Evolutionary conservation across 2,113 vertebrate genomes (phyloP).

Genomic region (Passer montanus): DNA sequence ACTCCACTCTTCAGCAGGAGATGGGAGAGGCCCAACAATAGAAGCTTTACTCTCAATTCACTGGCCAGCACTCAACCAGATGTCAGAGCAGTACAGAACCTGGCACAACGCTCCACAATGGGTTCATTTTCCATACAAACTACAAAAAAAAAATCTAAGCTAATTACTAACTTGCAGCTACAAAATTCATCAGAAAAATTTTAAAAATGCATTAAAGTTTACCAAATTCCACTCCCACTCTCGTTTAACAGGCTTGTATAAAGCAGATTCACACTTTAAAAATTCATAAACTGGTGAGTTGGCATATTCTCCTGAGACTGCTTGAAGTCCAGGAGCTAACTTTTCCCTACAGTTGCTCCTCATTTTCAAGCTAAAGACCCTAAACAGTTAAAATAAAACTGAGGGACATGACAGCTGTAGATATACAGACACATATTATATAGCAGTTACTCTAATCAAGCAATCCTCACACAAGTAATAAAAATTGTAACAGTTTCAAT

Average conservation of each 20-base stretch:
- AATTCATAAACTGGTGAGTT: not conserved
- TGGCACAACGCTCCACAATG: rapidly evolving
- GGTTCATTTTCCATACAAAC: not conserved
- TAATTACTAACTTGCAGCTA: not conserved
- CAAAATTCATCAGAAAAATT: not conserved
- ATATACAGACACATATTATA: not conserved
- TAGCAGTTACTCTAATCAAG: not conserved
- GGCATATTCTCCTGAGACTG: not conserved
- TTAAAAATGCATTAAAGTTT: not conserved
- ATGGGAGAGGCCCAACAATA: not conserved
- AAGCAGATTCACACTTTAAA: not conserved
- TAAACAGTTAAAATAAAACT: not conserved
- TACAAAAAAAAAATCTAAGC: not conserved
- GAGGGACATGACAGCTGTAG: not conserved
- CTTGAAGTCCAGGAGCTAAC: not conserved
- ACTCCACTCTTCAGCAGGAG: not conserved
- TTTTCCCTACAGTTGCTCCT: not conserved
- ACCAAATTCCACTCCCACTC: not conserved
- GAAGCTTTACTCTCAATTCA: not conserved
- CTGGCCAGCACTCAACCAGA: not conserved
- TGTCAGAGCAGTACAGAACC: not conserved
- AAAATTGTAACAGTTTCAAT: not conserved
- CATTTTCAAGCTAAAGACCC: not conserved
- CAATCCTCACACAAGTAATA: not conserved
- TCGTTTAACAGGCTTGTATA: not conserved